Conservation (phyloP, 2,113 vertebrate genomes). For the Nerophis lumbriciformis region DNA sequence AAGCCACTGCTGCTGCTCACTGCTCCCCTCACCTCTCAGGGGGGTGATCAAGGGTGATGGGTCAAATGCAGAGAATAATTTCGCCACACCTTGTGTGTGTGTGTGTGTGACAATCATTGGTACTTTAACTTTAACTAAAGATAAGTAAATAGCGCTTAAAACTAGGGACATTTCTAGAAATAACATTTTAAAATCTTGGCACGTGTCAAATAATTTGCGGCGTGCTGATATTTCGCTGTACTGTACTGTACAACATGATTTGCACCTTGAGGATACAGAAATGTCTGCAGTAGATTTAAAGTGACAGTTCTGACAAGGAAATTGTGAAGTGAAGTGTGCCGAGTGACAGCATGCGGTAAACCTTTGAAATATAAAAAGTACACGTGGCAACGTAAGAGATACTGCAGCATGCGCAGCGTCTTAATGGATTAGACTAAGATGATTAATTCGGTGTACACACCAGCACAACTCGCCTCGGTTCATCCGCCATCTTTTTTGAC, state of each 20-base stretch:
- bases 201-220: background rate
- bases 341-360: slow-evolving; percentile 47
- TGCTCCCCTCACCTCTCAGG: too few species aligned
- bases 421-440: slow-evolving; percentile 31
- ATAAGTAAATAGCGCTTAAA: too few species aligned
- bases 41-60: too few species aligned
- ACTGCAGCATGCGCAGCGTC: slow-evolving; percentile 17
- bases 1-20: too few species aligned
- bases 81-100: too few species aligned
- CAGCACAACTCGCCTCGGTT: slow-evolving; percentile 16
- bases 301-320: slow-evolving; percentile 49
- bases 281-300: slow-evolving; percentile 28
- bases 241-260: background rate
- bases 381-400: slow-evolving; percentile 22
- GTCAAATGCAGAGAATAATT: too few species aligned
- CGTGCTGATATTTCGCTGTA: background rate
- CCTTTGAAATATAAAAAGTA: slow-evolving; percentile 20
- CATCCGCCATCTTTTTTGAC: slow-evolving; percentile 11
- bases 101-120: too few species aligned
- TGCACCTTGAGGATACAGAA: slow-evolving; percentile 24
- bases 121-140: too few species aligned
- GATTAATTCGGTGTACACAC: slow-evolving; percentile 31
- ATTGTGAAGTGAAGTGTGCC: slow-evolving; percentile 38
- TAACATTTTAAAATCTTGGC: too few species aligned
- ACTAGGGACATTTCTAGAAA: too few species aligned